These are phyloP conservation scores for Mastigias papua DNA, from an alignment of 30 jellyfish, hydroid and myxozoan species.

Conservation along the genomic window DNA sequence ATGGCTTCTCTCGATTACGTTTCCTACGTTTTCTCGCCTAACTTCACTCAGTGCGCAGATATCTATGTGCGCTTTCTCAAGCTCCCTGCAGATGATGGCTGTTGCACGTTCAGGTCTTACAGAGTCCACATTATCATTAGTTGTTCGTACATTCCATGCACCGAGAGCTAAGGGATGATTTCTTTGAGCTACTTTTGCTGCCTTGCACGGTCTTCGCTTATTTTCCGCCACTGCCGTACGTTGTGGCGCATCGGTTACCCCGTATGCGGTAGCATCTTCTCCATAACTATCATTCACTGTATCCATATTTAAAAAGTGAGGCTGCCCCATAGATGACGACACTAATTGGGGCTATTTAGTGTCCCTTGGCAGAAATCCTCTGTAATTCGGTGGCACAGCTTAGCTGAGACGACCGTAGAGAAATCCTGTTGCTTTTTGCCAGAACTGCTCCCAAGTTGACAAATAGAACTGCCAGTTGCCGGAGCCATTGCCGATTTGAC, in stretches of 20 bases:
- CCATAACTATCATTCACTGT: conserved; percentile 59
- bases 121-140: conserved; percentile 47
- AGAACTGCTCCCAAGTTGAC: conserved; percentile 74
- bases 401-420: conserved; percentile 71
- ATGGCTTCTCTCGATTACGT: conserved; percentile 63
- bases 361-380: conserved; percentile 79
- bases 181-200: conserved; percentile 40
- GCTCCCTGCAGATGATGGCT: too few relatives aligned
- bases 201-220: conserved; percentile 75
- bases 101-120: conserved; percentile 68
- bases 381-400: conserved; percentile 75
- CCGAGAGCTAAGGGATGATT: conserved; percentile 50
- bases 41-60: conserved; percentile 74
- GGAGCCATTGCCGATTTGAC: conserved; percentile 49
- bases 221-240: conserved; percentile 80
- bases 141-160: conserved; percentile 57
- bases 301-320: conserved; percentile 52
- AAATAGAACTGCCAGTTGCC: conserved; percentile 64
- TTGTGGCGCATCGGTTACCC: too few relatives aligned
- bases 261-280: too few relatives aligned
- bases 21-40: conserved; percentile 60
- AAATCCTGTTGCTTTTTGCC: conserved; percentile 73
- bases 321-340: conserved; percentile 79
- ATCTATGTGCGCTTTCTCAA: too few relatives aligned
- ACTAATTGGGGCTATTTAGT: conserved; percentile 53